phyloP scores from a whole-genome alignment of 2,888 invertebrate species.

The Galerucella calmariensis region DNA sequence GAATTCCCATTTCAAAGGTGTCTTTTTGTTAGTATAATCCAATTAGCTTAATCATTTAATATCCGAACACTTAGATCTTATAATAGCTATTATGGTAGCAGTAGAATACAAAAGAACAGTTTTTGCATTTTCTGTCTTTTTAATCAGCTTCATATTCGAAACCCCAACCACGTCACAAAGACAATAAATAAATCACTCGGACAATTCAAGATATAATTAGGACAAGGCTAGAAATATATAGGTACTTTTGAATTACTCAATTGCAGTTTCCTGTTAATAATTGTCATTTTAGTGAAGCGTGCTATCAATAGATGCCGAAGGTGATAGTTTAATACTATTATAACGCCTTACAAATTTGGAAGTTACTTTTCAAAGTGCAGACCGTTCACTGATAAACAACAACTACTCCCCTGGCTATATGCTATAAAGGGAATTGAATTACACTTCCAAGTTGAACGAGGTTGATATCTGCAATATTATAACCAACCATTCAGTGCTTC shows the following conservation, averaged over 20 bases:
- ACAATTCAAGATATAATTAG: neutral
- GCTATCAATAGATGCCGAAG: too few species aligned
- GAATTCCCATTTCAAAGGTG: conserved; percentile 14
- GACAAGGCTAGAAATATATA: neutral
- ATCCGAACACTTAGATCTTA: conserved; percentile 27
- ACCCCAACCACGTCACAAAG: neutral
- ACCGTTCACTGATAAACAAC: too few species aligned
- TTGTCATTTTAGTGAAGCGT: too few species aligned
- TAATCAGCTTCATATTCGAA: neutral
- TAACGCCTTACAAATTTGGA: too few species aligned
- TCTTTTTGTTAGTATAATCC: conserved; percentile 19
- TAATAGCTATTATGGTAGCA: conserved; percentile 4
- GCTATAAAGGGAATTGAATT: too few species aligned
- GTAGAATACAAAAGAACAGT: neutral
- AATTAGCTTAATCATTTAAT: conserved; percentile 26
- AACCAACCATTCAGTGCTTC: too few species aligned
- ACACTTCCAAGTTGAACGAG: too few species aligned
- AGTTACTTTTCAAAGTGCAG: too few species aligned
- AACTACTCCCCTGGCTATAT: too few species aligned
- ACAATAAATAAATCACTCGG: neutral
- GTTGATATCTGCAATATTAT: too few species aligned
- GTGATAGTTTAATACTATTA: too few species aligned
- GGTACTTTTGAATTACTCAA: neutral
- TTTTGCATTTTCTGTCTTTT: neutral
- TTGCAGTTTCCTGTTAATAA: too few species aligned